A percentile compares a stretch with the other conserved stretches of the same genome.
Conservation (phyloP, 2,888 invertebrate species). For the Alitta virens region DNA sequence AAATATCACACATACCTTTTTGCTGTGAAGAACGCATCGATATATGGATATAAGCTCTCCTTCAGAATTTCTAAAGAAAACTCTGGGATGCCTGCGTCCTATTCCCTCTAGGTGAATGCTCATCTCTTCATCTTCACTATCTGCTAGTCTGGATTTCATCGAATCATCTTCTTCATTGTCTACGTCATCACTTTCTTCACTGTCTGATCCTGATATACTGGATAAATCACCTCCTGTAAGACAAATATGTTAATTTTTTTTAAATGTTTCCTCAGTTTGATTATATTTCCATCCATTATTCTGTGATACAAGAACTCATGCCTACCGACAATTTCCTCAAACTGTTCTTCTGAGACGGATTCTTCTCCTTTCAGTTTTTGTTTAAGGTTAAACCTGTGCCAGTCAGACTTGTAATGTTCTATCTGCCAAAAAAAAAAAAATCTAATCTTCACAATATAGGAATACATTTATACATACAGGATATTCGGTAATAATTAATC, state of each 20-base stretch:
- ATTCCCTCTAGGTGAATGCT: conserved; percentile 20
- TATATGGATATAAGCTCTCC: conserved; percentile 74
- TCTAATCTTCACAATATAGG: too few species aligned
- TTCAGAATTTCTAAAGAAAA: conserved; percentile 69
- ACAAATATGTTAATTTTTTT: too few species aligned
- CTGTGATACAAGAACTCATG: too few species aligned
- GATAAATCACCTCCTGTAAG: conserved; percentile 63
- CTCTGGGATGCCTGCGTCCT: conserved; percentile 63
- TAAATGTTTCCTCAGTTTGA: too few species aligned
- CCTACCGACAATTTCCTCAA: conserved; percentile 55
- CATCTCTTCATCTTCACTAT: conserved; percentile 43
- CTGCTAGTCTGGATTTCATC: conserved; percentile 31
- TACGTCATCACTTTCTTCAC: conserved; percentile 16
- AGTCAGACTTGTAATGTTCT: conserved; percentile 77
- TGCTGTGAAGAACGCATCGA: conserved; percentile 71
- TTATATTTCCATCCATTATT: too few species aligned
- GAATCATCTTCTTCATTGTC: background rate
- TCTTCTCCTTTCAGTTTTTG: conserved; percentile 66
- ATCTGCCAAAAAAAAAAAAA: conserved; percentile 57
- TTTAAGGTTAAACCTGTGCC: conserved; percentile 82
- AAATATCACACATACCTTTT: conserved; percentile 60
- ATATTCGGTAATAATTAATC: too few species aligned
- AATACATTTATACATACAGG: too few species aligned
- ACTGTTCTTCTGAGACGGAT: conserved; percentile 64
- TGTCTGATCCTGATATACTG: conserved; percentile 68